Evolutionary conservation across 2,888 invertebrate species (phyloP).

Genomic region (Eustalomyia histrio): DNA sequence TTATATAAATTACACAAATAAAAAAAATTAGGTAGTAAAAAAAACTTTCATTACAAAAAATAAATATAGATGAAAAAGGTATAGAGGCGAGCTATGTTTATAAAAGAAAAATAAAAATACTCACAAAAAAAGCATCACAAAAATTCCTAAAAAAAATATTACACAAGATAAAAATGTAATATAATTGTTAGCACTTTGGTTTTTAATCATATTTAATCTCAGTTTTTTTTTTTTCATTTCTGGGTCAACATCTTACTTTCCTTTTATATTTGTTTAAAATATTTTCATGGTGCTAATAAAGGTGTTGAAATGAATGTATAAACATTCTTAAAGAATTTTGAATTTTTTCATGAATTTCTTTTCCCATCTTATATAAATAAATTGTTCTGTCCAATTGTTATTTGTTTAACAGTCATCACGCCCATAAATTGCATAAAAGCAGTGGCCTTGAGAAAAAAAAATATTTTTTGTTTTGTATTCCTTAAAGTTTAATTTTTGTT

Average conservation of each 20-base stretch:
- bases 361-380: not conserved
- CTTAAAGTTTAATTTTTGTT: not conserved
- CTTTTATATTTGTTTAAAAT: constrained; percentile 12
- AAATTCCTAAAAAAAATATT: not conserved
- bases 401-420: constrained; percentile 36
- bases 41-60: not conserved
- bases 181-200: constrained; percentile 7
- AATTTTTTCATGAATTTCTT: not conserved
- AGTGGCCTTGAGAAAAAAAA: not conserved
- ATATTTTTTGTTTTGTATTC: not conserved
- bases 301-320: not conserved
- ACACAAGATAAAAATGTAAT: not conserved
- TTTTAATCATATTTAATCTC: constrained; percentile 75
- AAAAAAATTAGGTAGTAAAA: not conserved
- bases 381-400: constrained; percentile 15
- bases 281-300: not conserved
- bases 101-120: not conserved
- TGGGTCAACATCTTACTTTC: constrained; percentile 74
- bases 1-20: not conserved
- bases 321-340: not conserved
- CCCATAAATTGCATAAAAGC: constrained; percentile 23
- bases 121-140: not conserved
- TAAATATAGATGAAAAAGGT: not conserved
- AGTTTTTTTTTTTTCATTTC: constrained; percentile 70
- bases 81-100: not conserved